Conservation (phyloP, 2,888 invertebrate species). For the Mimas tiliae region DNA sequence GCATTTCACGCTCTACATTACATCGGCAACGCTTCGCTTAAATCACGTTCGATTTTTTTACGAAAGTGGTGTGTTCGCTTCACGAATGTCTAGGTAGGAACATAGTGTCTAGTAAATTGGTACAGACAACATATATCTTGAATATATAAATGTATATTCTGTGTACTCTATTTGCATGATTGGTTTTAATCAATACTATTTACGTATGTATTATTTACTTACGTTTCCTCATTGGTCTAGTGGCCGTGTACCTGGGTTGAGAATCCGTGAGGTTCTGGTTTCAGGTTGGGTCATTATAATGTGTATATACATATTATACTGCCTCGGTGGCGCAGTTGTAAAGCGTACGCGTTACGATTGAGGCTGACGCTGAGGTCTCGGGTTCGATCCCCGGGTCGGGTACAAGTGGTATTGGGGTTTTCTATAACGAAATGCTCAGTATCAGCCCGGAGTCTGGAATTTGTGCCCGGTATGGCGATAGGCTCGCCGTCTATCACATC, state of each 20-base stretch:
- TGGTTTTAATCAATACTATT: constrained; percentile 32
- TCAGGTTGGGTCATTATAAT: too few relatives aligned
- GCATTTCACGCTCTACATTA: constrained; percentile 57
- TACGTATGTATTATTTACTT: neutral
- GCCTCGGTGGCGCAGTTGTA: neutral
- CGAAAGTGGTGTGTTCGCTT: constrained; percentile 21
- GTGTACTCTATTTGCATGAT: constrained; percentile 18
- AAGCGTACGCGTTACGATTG: neutral
- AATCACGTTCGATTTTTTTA: constrained; percentile 58
- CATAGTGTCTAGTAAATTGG: constrained; percentile 19
- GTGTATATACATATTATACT: too few relatives aligned
- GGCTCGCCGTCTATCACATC: too few relatives aligned
- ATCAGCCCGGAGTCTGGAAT: too few relatives aligned
- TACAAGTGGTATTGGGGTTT: too few relatives aligned
- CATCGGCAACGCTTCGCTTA: constrained; percentile 54
- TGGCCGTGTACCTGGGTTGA: too few relatives aligned
- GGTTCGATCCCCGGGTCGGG: neutral
- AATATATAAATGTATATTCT: neutral
- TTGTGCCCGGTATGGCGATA: too few relatives aligned
- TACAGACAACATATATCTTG: constrained; percentile 9
- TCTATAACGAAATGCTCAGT: too few relatives aligned
- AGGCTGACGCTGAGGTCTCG: neutral
- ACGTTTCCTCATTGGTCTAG: too few relatives aligned
- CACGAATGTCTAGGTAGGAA: constrained; percentile 13
- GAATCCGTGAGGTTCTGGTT: too few relatives aligned